Evolutionary conservation across 1,140 invertebrate species (phyloP), one percentile per base, ranked within the genome.

Genomic region (Eueides isabella): DNA sequence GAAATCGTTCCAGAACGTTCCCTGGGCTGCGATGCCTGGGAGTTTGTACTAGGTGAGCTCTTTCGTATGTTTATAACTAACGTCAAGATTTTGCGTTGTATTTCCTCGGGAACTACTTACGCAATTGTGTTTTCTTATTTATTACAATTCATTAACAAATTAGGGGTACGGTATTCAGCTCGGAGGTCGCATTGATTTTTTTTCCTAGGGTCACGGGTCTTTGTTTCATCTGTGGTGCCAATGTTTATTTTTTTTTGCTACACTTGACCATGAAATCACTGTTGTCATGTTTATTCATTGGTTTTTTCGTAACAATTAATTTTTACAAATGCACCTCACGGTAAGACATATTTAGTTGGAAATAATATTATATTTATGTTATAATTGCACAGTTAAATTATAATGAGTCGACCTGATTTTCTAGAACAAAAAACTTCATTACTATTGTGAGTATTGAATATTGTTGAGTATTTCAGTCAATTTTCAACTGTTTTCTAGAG

Each of bases 1-100:
- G 98, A 99, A 95, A 97, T 99, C 85, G 96, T 98, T 83, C 98
- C 98, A 76, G 98, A 99, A 94, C 96, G 97, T 92, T 98, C 98
- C 81, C 95, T 99, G 89, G 97, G 98, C 94, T 98, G 98, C 93
- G 98, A 99, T 93, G 96, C 98, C 95, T 99, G 98, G 98, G 98
- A 99, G 94, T 98, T 99, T 94, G 96, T 98, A 93, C 95, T 99
- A 94, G 98, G 98, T 98, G 94, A 96, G 96, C 95, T 78, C 72
- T 81, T 75, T 73, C 76, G 70, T 82, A 85, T 92, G 88, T 93
- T 92, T 92, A 89, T 92, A 84, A 84, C 80, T 87, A 88, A 90
- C 84, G 89, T 90, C 89, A 90, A 86, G 83, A 85, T 86, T 93
- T 92, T 93, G 89, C 92, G 92, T 91, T 92, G 90, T 92, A 93